phyloP scores from a whole-genome alignment of 2,113 vertebrate species.

The Dasyurus viverrinus region DNA sequence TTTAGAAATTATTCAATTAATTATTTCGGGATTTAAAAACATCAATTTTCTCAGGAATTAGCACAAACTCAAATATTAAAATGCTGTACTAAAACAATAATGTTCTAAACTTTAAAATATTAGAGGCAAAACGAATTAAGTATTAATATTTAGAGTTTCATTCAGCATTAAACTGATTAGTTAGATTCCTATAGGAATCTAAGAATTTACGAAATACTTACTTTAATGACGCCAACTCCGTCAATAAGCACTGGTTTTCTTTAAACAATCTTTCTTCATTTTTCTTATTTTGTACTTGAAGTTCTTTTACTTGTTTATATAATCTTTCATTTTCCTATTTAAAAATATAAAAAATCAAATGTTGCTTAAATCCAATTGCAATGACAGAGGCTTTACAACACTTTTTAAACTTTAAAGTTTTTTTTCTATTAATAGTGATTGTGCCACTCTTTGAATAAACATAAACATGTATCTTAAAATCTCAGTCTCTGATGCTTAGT shows the following conservation, averaged over 20 bases:
- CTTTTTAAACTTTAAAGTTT: slow-evolving; percentile 20
- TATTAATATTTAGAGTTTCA: slow-evolving; percentile 14
- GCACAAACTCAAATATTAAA: slow-evolving; percentile 47
- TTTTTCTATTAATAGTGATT: slow-evolving; percentile 35
- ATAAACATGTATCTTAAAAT: slow-evolving; percentile 25
- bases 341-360: slow-evolving; percentile 47
- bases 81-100: slow-evolving; percentile 11
- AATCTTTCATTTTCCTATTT: slow-evolving; percentile 94
- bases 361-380: slow-evolving; percentile 49
- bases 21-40: slow-evolving; percentile 7
- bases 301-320: slow-evolving; percentile 91
- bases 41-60: slow-evolving; percentile 38
- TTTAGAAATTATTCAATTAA: background rate
- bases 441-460: slow-evolving; percentile 24
- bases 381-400: background rate
- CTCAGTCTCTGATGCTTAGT: background rate
- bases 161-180: slow-evolving; percentile 18
- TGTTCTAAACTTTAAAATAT: background rate
- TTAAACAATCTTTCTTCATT: slow-evolving; percentile 93
- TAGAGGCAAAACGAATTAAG: slow-evolving; percentile 12
- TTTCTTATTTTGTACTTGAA: slow-evolving; percentile 89
- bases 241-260: slow-evolving; percentile 91
- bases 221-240: slow-evolving; percentile 88
- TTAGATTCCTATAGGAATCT: slow-evolving; percentile 16
- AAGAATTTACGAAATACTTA: slow-evolving; percentile 79